A percentile compares a stretch with the other conserved stretches of the same genome.
phyloP scores from a whole-genome alignment of 2,113 vertebrate species.

The Centropus unirufus region DNA sequence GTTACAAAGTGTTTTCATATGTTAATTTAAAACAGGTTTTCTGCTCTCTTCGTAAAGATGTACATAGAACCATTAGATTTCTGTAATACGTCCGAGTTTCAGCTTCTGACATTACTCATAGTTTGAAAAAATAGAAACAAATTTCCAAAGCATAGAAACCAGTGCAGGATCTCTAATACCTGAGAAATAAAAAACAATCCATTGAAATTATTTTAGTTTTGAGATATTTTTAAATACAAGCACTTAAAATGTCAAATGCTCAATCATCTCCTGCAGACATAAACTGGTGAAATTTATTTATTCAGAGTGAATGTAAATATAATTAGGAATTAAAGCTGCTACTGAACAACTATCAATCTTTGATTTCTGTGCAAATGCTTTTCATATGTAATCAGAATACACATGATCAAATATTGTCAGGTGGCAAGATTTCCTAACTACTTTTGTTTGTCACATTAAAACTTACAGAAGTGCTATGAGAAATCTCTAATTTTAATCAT shows the following conservation, averaged over 20 bases:
- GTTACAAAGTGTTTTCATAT: not conserved
- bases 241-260: not conserved
- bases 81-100: not conserved
- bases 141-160: not conserved
- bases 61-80: not conserved
- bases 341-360: not conserved
- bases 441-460: not conserved
- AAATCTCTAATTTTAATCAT: conserved; percentile 25
- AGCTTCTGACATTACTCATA: not conserved
- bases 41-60: not conserved
- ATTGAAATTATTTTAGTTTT: not conserved
- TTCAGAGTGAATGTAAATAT: not conserved
- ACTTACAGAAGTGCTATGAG: not conserved
- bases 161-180: not conserved
- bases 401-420: not conserved
- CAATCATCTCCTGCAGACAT: not conserved
- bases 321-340: not conserved
- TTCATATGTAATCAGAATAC: conserved; percentile 10
- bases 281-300: not conserved
- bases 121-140: not conserved
- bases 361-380: not conserved
- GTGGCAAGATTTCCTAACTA: not conserved
- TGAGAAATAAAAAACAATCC: not conserved
- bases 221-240: not conserved
- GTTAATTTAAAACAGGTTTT: not conserved